phyloP scores from a whole-genome alignment of 2,113 vertebrate species.

The Oreotrochilus melanogaster region DNA sequence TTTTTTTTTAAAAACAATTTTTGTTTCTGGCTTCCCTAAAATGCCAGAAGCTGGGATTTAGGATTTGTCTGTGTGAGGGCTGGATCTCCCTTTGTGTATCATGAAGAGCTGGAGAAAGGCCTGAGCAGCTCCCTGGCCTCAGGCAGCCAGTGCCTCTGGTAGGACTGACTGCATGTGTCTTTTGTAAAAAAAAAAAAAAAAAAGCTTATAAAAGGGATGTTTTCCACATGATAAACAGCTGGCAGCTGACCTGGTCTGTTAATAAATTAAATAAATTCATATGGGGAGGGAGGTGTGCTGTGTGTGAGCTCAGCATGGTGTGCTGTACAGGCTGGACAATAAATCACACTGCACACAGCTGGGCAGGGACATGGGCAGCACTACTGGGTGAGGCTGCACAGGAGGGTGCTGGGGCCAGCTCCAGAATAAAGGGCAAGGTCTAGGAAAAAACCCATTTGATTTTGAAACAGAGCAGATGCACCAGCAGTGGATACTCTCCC shows the following conservation, averaged over 20 bases:
- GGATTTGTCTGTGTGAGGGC: background rate
- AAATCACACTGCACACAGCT: background rate
- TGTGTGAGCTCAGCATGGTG: background rate
- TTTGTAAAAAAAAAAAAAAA: slow-evolving; percentile 7
- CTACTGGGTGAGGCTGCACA: background rate
- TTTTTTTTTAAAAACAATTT: background rate
- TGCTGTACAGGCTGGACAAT: background rate
- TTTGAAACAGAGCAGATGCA: background rate
- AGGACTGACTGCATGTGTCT: background rate
- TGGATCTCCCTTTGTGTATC: background rate
- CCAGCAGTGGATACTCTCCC: background rate
- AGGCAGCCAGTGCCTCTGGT: background rate
- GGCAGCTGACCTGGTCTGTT: background rate
- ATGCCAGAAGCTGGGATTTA: background rate
- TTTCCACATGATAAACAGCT: background rate
- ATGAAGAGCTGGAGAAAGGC: background rate
- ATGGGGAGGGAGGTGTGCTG: background rate
- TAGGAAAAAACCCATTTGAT: background rate
- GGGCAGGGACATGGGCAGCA: background rate
- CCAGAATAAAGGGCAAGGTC: background rate
- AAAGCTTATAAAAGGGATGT: slow-evolving; percentile 30
- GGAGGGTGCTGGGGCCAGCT: background rate
- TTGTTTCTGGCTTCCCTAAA: background rate
- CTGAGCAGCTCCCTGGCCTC: background rate
- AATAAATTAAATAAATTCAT: background rate